Percentiles rank a stretch among this genome's conserved stretches.
phyloP scores from a whole-genome alignment of 1,140 invertebrate genomes.

The Neodiprion fabricii region DNA sequence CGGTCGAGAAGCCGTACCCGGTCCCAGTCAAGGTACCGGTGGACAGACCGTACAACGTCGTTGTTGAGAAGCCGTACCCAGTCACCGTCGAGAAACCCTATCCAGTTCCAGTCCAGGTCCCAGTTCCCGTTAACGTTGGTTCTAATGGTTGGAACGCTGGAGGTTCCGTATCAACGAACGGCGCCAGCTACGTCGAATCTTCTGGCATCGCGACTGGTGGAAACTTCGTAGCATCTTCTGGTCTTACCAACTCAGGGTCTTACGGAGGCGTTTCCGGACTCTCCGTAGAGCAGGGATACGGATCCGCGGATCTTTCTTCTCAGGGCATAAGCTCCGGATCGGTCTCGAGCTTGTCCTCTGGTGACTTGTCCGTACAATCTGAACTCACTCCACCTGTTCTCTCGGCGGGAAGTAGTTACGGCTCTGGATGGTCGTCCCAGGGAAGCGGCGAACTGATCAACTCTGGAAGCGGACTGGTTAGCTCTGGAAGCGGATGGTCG shows the following conservation, averaged over 20 bases:
- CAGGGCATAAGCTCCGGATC: too few species aligned
- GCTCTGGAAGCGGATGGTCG: too few species aligned
- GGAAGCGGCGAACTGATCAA: too few species aligned
- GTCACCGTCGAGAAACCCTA: constrained; percentile 48
- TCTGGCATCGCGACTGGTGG: not conserved
- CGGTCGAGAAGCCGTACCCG: constrained; percentile 34
- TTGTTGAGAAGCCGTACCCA: constrained; percentile 39
- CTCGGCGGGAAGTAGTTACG: too few species aligned
- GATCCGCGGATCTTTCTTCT: not conserved
- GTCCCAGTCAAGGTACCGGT: constrained; percentile 35
- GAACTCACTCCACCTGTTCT: too few species aligned
- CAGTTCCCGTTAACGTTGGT: constrained; percentile 8
- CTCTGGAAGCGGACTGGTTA: too few species aligned
- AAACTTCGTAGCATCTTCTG: not conserved
- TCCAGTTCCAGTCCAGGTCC: constrained; percentile 31
- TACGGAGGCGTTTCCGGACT: not conserved
- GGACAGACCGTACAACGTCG: constrained; percentile 19
- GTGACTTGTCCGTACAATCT: too few species aligned
- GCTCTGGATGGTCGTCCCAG: too few species aligned
- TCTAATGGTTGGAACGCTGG: not conserved
- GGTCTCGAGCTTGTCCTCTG: too few species aligned
- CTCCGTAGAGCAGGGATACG: not conserved
- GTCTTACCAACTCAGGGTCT: not conserved
- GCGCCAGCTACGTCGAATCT: not conserved
- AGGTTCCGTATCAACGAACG: not conserved